Base-by-base conservation (phyloP, 2,797 vertebrate species). In the Pseudotriccus pelzelni region DNA sequence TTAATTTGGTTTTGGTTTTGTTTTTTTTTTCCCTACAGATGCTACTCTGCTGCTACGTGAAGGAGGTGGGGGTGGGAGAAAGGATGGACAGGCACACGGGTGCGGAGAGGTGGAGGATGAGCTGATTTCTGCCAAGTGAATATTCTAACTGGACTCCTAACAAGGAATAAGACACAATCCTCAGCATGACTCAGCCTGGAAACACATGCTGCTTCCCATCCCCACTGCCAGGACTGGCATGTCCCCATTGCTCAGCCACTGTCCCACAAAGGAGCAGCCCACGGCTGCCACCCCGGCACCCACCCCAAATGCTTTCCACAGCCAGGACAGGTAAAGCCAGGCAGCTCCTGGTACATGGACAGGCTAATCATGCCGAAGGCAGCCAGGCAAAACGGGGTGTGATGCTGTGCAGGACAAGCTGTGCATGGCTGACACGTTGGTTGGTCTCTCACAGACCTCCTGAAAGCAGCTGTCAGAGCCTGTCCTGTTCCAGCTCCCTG, bases 401-500 rank as follows among this genome's bases (percentile, higher is more conserved):
- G 85, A 37, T 37, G 74, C 34, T 82, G 64, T 55, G 63, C 79
- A 62, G 83, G 85, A 84, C 1, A 4, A 87, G 81, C 67, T 44
- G 23, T 43, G 82, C 0, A 2, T 39, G 68, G 77, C 93, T 95
- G 96, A 88, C 72, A 62, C 1, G 2, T 43, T 64, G 84, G 75
- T 47, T 2, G 6, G 73, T 75, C 58, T 90, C 84, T 80, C 2
- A 0, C 62, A 91, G 83, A 49, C 39, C 84, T 93, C 72, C 73
- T 84, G 81, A 44, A 86, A 92, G 90, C 81, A 81, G 88, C 92
- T 95, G 96, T 92, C 94, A 94, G 87, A 86, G 36, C 79, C 93
- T 85, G 82, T 78, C 91, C 91, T 47, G 95, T 93, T 95, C 95
- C 96, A 95, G 62, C 72, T 97, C 87, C 64, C 90, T 97, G 89